phyloP scores from a whole-genome alignment of 2,113 vertebrate species.

The Brachionichthys hirsutus region DNA sequence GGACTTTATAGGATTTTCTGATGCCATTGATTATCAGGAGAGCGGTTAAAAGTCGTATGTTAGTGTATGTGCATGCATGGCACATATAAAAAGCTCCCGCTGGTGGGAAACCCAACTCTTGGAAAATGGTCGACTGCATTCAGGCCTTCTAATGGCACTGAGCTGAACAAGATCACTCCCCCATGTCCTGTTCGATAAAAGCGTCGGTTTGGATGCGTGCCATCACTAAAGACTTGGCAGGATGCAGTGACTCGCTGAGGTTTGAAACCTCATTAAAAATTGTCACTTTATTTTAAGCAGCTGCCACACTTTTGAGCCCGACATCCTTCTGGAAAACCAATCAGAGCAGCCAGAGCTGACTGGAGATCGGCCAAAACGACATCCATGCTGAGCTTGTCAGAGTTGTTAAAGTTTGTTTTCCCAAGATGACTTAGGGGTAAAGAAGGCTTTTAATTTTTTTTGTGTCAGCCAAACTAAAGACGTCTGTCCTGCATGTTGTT shows the following conservation, averaged over 20 bases:
- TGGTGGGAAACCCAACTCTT: slow-evolving; percentile 35
- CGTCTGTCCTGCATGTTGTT: slow-evolving; percentile 59
- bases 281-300: slow-evolving; percentile 79
- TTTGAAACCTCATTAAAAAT: slow-evolving; percentile 79
- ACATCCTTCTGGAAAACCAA: slow-evolving; percentile 78
- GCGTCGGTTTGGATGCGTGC: slow-evolving; percentile 55
- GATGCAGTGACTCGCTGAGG: slow-evolving; percentile 71
- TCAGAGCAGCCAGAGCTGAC: slow-evolving; percentile 54
- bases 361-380: slow-evolving; percentile 38
- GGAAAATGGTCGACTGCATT: slow-evolving; percentile 43
- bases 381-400: slow-evolving; percentile 55
- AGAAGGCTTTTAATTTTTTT: slow-evolving; percentile 73
- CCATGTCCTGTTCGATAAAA: slow-evolving; percentile 70
- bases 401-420: slow-evolving; percentile 62
- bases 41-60: slow-evolving; percentile 24
- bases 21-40: slow-evolving; percentile 34
- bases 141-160: slow-evolving; percentile 53
- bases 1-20: slow-evolving; percentile 34
- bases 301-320: slow-evolving; percentile 64
- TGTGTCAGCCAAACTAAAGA: slow-evolving; percentile 62
- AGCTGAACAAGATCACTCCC: slow-evolving; percentile 64
- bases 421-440: slow-evolving; percentile 52
- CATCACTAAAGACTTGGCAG: slow-evolving; percentile 68
- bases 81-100: slow-evolving; percentile 44
- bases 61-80: slow-evolving; percentile 32